Conservation (phyloP, 2,888 invertebrate species). For the Chirona hameri region DNA sequence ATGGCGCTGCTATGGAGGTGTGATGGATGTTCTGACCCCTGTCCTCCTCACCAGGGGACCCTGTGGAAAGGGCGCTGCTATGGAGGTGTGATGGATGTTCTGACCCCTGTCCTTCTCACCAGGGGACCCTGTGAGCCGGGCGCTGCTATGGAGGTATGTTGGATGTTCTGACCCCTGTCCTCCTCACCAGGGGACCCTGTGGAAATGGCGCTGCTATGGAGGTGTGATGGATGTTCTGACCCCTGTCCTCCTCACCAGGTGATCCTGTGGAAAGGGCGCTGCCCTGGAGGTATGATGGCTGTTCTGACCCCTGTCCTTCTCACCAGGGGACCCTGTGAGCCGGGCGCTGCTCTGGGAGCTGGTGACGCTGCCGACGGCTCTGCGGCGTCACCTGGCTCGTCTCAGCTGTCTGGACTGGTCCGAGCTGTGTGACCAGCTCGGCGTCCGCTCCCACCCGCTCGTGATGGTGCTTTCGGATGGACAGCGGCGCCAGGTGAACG, state of each 20-base stretch:
- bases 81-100: no score
- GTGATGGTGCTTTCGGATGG: not conserved
- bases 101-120: no score
- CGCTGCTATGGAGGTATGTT: no score
- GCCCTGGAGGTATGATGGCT: no score
- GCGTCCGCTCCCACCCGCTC: not conserved
- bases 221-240: no score
- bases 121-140: no score
- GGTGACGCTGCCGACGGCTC: not conserved
- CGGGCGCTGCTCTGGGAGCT: not conserved
- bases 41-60: not conserved
- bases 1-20: no score
- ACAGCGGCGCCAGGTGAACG: not conserved
- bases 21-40: no score
- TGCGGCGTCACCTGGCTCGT: not conserved
- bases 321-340: not conserved
- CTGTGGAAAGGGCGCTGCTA: not conserved
- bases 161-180: no score
- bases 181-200: no score
- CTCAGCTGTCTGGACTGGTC: slow-evolving; percentile 12
- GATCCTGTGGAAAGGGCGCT: not conserved
- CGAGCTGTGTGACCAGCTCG: not conserved
- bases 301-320: not conserved
- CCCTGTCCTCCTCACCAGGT: not conserved
- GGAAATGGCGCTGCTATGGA: no score